Conservation (phyloP, 2,113 vertebrate species). For the Pteropus alecto region DNA sequence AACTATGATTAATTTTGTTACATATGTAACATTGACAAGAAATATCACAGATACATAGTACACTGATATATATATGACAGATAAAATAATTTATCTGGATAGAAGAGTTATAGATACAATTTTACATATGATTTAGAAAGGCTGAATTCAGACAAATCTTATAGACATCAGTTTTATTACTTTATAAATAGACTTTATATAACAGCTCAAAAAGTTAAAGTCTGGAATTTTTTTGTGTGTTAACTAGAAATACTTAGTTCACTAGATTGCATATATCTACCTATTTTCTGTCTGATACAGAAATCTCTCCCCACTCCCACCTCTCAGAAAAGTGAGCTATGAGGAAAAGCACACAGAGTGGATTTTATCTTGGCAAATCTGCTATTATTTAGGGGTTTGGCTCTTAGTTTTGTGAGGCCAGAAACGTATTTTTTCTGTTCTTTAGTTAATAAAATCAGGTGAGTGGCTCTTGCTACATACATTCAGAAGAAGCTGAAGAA, state of each 20-base stretch:
- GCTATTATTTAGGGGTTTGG: not conserved
- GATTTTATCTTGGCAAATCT: not conserved
- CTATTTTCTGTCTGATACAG: not conserved
- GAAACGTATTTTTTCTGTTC: not conserved
- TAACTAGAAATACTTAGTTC: not conserved
- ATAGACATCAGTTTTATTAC: not conserved
- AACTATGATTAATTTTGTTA: conserved; percentile 48
- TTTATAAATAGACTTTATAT: not conserved
- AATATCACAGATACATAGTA: not conserved
- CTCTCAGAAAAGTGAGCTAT: not conserved
- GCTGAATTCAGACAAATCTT: not conserved
- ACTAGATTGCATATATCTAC: not conserved
- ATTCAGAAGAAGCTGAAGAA: not conserved
- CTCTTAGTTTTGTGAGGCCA: not conserved
- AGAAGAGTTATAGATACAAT: not conserved
- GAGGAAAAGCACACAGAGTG: not conserved
- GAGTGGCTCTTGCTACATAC: not conserved
- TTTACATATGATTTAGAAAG: not conserved
- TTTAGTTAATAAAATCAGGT: not conserved
- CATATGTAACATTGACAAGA: not conserved
- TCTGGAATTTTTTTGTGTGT: not conserved
- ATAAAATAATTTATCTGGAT: not conserved
- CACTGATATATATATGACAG: not conserved
- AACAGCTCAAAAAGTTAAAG: not conserved
- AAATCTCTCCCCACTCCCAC: not conserved